Conservation (phyloP, 2,888 invertebrate species). For the Heliconius erato region DNA sequence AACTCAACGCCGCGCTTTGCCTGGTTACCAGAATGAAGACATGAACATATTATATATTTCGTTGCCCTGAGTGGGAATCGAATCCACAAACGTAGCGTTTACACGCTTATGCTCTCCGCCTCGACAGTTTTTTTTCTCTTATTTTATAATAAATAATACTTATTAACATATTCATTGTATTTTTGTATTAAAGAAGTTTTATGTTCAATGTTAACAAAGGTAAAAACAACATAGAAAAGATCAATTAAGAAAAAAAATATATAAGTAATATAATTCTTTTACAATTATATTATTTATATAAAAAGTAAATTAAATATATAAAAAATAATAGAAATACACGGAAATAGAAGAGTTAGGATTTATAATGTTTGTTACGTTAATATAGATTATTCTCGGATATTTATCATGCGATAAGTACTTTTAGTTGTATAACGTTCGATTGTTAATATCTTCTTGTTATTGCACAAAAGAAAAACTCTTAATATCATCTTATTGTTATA, state of each 20-base stretch:
- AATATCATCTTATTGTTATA: conserved; percentile 15
- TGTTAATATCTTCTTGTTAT: background rate
- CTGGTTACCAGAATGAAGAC: too few relatives aligned
- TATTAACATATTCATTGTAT: too few relatives aligned
- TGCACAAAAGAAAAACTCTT: background rate
- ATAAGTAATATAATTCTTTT: background rate
- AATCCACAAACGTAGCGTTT: too few relatives aligned
- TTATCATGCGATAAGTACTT: background rate
- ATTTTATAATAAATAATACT: too few relatives aligned
- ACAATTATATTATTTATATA: background rate
- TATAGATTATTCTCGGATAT: conserved; percentile 11
- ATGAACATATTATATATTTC: too few relatives aligned
- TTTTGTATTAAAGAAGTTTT: background rate
- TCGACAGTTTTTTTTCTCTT: too few relatives aligned
- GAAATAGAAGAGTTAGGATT: background rate
- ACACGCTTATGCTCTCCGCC: too few relatives aligned
- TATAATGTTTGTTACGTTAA: background rate
- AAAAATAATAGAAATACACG: background rate
- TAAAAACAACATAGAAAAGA: background rate
- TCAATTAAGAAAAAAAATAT: background rate
- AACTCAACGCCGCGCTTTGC: too few relatives aligned
- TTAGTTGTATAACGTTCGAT: background rate
- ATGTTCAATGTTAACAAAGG: background rate
- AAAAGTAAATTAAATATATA: background rate
- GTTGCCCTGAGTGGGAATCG: too few relatives aligned